These are phyloP conservation scores for Agriotes lineatus DNA, from an alignment of 2,888 invertebrate genomes.

Conservation along the genomic window DNA sequence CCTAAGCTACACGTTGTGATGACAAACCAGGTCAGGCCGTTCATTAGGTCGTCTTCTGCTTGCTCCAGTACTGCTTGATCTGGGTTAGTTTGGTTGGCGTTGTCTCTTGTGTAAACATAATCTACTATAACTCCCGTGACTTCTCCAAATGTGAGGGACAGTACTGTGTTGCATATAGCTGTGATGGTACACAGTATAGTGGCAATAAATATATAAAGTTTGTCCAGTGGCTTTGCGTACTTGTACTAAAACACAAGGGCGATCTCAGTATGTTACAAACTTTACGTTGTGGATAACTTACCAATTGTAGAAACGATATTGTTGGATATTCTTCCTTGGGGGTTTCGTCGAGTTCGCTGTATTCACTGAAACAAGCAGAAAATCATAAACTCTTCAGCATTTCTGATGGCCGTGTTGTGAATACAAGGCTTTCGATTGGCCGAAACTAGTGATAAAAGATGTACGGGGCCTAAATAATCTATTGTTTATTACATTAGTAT, in stretches of 20 bases:
- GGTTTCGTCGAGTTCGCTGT: constrained; percentile 14
- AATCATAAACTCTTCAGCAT: too few species aligned
- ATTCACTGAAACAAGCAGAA: not conserved
- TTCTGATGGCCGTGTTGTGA: too few species aligned
- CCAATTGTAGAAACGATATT: constrained; percentile 52
- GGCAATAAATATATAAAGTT: constrained; percentile 10
- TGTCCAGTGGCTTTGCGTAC: constrained; percentile 16
- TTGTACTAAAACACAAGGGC: constrained; percentile 32
- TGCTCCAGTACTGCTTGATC: not conserved
- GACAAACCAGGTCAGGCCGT: constrained; percentile 66
- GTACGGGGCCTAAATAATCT: too few species aligned
- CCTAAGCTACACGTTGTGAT: constrained; percentile 75
- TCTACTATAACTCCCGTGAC: constrained; percentile 73
- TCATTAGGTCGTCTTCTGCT: constrained; percentile 9
- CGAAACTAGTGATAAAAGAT: too few species aligned
- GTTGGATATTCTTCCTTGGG: constrained; percentile 40
- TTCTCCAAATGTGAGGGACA: constrained; percentile 76
- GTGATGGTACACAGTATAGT: constrained; percentile 62
- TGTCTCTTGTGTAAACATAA: constrained; percentile 48
- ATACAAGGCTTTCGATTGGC: too few species aligned
- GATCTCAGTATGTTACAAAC: not conserved
- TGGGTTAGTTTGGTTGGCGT: not conserved
- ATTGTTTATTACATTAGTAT: too few species aligned
- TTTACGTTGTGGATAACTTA: constrained; percentile 34
- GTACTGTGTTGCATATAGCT: constrained; percentile 75